Evolutionary conservation across 2,113 vertebrate species (phyloP).

Genomic region (Petromus typicus): DNA sequence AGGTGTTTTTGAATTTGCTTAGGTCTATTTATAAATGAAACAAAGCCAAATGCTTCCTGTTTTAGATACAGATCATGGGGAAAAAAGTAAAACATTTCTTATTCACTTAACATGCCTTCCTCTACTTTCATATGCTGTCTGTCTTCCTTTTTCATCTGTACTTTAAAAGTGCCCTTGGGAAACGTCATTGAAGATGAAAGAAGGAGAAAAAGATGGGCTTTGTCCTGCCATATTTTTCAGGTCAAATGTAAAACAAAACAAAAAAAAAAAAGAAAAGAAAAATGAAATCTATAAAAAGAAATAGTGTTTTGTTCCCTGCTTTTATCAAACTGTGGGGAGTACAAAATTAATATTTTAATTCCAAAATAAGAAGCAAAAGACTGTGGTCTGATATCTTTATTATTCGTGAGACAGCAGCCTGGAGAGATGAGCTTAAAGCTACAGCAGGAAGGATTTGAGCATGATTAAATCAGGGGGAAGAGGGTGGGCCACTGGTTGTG

Average conservation of each 20-base stretch:
- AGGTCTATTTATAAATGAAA: constrained; percentile 58
- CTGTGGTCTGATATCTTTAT: background rate
- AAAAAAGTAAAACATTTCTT: constrained; percentile 9
- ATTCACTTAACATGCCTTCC: constrained; percentile 39
- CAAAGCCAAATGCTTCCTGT: constrained; percentile 28
- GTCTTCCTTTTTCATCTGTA: constrained; percentile 50
- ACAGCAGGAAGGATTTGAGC: background rate
- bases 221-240: background rate
- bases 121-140: constrained; percentile 2
- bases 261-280: too few relatives aligned
- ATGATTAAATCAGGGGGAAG: background rate
- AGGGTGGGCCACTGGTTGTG: accelerated
- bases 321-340: background rate
- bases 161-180: constrained; percentile 63
- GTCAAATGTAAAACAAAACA: constrained; percentile 48
- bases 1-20: constrained; percentile 33
- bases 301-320: background rate
- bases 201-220: background rate
- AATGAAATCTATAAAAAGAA: background rate
- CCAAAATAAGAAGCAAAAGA: background rate
- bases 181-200: constrained; percentile 24
- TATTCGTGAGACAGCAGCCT: background rate
- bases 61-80: background rate
- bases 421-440: background rate
- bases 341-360: constrained; percentile 15